Evolutionary conservation across 2,888 invertebrate species (phyloP).

Genomic region (Cheiracanthium punctorium): DNA sequence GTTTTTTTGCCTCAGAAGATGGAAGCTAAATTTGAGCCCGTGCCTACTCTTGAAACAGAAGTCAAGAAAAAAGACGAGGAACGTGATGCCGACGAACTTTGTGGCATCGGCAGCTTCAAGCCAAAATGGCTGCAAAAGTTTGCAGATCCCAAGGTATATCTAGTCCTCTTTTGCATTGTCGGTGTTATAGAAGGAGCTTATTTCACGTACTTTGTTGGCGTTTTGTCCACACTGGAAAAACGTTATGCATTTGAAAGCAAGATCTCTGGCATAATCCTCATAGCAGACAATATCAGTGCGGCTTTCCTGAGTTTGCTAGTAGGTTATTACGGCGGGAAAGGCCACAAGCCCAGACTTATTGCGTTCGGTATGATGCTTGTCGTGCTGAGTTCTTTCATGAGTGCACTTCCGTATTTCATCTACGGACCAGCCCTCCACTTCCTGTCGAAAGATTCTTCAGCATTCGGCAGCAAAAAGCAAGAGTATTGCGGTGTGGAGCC

Average conservation of each 20-base stretch:
- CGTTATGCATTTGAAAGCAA: constrained; percentile 71
- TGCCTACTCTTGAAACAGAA: constrained; percentile 13
- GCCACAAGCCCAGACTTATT: constrained; percentile 68
- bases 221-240: constrained; percentile 71
- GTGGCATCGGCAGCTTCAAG: constrained; percentile 71
- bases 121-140: constrained; percentile 71
- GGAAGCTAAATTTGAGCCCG: constrained; percentile 19
- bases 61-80: not conserved
- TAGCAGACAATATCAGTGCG: constrained; percentile 71
- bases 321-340: constrained; percentile 70
- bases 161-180: constrained; percentile 68
- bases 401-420: constrained; percentile 70
- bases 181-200: constrained; percentile 71
- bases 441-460: constrained; percentile 14
- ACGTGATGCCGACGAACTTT: constrained; percentile 20
- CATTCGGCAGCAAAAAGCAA: not conserved
- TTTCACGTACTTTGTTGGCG: constrained; percentile 71
- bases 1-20: too few relatives aligned
- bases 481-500: constrained; percentile 43
- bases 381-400: constrained; percentile 59
- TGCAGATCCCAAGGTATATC: constrained; percentile 71
- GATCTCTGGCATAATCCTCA: constrained; percentile 70
- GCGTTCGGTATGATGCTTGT: constrained; percentile 67
- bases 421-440: constrained; percentile 70
- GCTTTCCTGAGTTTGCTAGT: constrained; percentile 60